Evolutionary conservation across 2,888 invertebrate species (phyloP).

Genomic region (Chymomyza amoena): DNA sequence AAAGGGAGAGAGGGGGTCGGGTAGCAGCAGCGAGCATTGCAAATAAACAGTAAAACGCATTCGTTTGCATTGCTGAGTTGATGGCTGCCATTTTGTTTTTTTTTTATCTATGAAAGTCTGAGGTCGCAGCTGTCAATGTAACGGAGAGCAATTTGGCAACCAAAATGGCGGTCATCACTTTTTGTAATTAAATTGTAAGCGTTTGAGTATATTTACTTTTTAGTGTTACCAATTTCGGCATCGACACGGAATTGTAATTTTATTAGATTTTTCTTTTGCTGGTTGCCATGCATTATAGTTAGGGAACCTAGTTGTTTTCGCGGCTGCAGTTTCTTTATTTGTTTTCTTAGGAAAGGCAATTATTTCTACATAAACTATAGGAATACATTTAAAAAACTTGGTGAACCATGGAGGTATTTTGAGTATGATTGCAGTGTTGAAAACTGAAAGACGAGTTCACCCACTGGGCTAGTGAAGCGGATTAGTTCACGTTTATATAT

Average conservation of each 20-base stretch:
- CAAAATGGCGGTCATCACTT: constrained; percentile 54
- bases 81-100: constrained; percentile 39
- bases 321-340: too few relatives aligned
- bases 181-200: constrained; percentile 58
- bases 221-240: not conserved
- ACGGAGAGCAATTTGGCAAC: constrained; percentile 40
- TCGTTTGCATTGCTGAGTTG: constrained; percentile 55
- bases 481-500: too few relatives aligned
- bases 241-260: not conserved
- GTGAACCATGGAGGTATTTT: too few relatives aligned
- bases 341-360: too few relatives aligned
- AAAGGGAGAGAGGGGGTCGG: not conserved
- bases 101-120: not conserved
- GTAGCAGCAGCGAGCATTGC: constrained; percentile 20
- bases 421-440: too few relatives aligned
- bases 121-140: constrained; percentile 30
- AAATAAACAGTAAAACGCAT: constrained; percentile 57
- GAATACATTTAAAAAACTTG: too few relatives aligned
- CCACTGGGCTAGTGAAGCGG: too few relatives aligned
- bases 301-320: not conserved
- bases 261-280: not conserved
- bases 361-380: too few relatives aligned
- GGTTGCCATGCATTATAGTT: not conserved
- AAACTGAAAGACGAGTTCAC: too few relatives aligned
- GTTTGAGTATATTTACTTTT: not conserved